A percentile compares a stretch with the other conserved stretches of the same genome.
Conservation (phyloP, 2,888 invertebrate genomes). For the Ophonus ardosiacus region DNA sequence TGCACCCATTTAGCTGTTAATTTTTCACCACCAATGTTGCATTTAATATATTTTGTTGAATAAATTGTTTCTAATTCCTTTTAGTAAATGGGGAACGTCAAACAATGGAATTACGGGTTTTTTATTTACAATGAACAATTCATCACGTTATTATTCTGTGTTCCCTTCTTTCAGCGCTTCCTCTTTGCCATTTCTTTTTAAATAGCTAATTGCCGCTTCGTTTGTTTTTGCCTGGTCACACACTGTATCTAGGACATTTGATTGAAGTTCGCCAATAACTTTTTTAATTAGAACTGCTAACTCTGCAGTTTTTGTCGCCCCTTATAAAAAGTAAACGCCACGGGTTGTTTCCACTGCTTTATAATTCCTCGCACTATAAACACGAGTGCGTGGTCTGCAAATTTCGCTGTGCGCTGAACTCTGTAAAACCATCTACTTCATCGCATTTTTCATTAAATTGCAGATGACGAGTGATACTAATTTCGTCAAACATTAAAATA, state of each 20-base stretch:
- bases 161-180: too few species aligned
- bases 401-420: background rate
- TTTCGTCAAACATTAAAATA: slow-evolving; percentile 1
- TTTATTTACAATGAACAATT: background rate
- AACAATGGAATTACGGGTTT: background rate
- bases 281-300: background rate
- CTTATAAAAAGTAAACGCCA: too few species aligned
- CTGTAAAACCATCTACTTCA: background rate
- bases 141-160: background rate
- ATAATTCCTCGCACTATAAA: background rate
- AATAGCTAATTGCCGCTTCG: slow-evolving; percentile 13
- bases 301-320: too few species aligned
- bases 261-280: background rate
- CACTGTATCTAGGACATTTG: background rate
- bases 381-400: background rate
- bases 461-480: background rate
- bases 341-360: background rate
- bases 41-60: background rate
- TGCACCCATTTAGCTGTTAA: background rate
- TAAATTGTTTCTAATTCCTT: slow-evolving; percentile 16
- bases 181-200: too few species aligned
- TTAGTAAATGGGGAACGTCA: slow-evolving; percentile 22
- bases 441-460: background rate
- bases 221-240: too few species aligned
- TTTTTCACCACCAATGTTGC: background rate